Percentiles rank a stretch among this genome's conserved stretches.
These are phyloP conservation scores for Platysteira castanea DNA, from an alignment of 2,113 vertebrate species.

Conservation along the genomic window DNA sequence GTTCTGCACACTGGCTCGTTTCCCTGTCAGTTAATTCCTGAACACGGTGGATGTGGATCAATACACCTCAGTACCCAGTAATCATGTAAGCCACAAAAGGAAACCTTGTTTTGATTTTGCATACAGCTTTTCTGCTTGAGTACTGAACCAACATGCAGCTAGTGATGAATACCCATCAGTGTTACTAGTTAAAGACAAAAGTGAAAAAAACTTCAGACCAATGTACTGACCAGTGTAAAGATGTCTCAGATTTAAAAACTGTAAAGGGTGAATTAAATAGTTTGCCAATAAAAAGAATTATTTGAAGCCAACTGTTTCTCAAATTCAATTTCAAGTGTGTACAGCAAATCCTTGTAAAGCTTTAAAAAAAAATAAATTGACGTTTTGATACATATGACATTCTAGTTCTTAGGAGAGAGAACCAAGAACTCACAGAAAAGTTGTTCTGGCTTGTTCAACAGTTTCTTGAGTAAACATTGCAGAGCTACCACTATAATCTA, in stretches of 20 bases:
- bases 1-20: neutral
- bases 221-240: neutral
- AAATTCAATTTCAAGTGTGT: neutral
- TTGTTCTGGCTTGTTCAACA: neutral
- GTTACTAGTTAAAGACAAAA: neutral
- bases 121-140: neutral
- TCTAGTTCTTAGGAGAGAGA: neutral
- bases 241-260: neutral
- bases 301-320: neutral
- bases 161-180: neutral
- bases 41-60: neutral
- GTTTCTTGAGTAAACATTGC: conserved; percentile 16
- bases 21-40: neutral
- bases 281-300: neutral
- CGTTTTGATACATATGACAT: neutral
- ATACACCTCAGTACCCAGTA: neutral
- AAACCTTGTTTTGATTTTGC: neutral
- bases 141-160: neutral
- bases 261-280: neutral
- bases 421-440: neutral
- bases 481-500: neutral
- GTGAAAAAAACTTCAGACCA: neutral
- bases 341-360: neutral
- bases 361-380: neutral
- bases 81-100: neutral